Conservation (phyloP, 92 coral and sea anemone genomes). For the Phymanthus crucifer region DNA sequence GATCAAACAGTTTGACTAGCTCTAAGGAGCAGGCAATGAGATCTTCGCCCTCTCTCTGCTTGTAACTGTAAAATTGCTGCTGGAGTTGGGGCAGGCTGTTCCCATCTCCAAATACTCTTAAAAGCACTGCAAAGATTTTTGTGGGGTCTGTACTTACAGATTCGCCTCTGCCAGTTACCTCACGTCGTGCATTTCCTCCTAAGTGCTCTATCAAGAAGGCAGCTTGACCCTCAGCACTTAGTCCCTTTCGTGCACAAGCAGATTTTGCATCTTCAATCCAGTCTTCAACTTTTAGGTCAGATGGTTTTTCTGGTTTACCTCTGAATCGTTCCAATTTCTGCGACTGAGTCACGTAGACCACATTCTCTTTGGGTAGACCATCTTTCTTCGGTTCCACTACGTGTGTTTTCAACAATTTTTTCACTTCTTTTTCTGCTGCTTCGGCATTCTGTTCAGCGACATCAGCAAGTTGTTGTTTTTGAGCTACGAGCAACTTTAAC, state of each 20-base stretch:
- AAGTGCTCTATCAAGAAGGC: constrained; percentile 40
- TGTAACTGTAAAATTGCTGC: constrained; percentile 53
- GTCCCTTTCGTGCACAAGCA: constrained; percentile 6
- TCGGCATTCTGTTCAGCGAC: not conserved
- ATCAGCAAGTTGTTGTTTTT: too few species aligned
- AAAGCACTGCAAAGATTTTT: constrained; percentile 39
- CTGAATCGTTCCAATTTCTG: constrained; percentile 42
- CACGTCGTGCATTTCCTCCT: constrained; percentile 39
- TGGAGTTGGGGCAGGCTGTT: constrained; percentile 58
- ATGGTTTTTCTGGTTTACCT: constrained; percentile 39
- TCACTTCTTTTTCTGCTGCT: not conserved
- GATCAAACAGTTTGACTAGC: constrained; percentile 47
- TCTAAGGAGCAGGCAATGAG: constrained; percentile 36
- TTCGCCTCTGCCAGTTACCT: constrained; percentile 45
- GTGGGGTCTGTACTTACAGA: constrained; percentile 42
- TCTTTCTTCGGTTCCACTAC: not conserved
- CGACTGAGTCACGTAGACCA: constrained; percentile 43
- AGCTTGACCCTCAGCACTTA: constrained; percentile 11
- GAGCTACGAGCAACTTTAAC: too few species aligned
- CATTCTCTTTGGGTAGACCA: not conserved
- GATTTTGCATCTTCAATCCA: constrained; percentile 59
- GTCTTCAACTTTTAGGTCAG: constrained; percentile 41
- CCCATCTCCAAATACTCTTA: constrained; percentile 57
- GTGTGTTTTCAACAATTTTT: not conserved
- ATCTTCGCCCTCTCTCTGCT: constrained; percentile 48